Percentiles rank a stretch among this genome's conserved stretches.
Evolutionary conservation across 2,113 vertebrate species (phyloP).

Genomic region (Trogon melanurus): DNA sequence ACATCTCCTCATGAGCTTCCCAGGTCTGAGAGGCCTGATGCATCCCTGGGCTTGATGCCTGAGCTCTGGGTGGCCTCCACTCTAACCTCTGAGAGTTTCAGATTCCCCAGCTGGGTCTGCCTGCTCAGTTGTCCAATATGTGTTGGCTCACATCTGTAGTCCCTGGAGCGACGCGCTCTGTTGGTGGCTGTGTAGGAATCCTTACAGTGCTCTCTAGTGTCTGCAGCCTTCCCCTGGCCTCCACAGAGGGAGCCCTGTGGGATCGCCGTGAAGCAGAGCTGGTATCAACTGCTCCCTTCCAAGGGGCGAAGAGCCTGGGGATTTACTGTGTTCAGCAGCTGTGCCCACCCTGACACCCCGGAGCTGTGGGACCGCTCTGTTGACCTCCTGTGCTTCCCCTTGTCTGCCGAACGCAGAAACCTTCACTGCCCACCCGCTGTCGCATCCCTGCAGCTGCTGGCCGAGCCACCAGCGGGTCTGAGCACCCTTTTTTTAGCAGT

Average conservation of each 20-base stretch:
- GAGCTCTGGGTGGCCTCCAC: neutral
- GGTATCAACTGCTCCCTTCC: fast-evolving
- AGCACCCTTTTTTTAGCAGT: neutral
- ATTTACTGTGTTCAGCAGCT: neutral
- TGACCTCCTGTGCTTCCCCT: fast-evolving
- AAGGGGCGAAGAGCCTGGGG: neutral
- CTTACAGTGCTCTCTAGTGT: slow-evolving; percentile 12
- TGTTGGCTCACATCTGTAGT: fast-evolving
- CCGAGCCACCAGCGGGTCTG: fast-evolving
- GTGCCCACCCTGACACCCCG: fast-evolving
- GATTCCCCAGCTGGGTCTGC: neutral
- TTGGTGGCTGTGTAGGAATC: fast-evolving
- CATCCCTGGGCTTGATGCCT: neutral
- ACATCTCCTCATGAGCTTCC: neutral
- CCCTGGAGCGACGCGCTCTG: fast-evolving
- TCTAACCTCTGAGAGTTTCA: neutral
- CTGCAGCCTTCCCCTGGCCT: neutral
- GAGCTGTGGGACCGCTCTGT: neutral
- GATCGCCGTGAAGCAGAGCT: fast-evolving
- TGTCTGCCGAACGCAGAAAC: fast-evolving
- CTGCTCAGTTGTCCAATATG: fast-evolving
- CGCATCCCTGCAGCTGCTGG: fast-evolving
- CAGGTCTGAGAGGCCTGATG: fast-evolving
- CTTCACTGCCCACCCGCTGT: fast-evolving
- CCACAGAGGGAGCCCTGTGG: fast-evolving